Conservation (phyloP, 2,888 invertebrate species). For the Pantelozetes paolii region DNA sequence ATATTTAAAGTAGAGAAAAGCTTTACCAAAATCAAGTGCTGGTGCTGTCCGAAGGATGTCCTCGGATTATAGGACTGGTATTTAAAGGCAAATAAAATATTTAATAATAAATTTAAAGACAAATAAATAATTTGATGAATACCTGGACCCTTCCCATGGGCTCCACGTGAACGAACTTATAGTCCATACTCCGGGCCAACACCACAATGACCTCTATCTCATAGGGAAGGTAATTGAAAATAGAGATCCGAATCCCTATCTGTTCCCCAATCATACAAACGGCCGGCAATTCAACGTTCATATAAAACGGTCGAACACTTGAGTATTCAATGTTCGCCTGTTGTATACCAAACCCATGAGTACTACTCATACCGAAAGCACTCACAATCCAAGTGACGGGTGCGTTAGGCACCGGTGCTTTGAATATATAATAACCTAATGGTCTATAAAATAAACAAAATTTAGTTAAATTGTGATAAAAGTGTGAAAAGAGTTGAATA, state of each 20-base stretch:
- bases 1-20: not conserved
- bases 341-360: conserved; percentile 80
- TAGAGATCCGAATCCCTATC: conserved; percentile 81
- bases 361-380: conserved; percentile 82
- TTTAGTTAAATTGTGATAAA: too few relatives aligned
- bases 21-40: conserved; percentile 79
- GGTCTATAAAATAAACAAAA: conserved; percentile 58
- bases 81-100: not conserved
- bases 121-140: not conserved
- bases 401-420: conserved; percentile 72
- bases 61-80: conserved; percentile 71
- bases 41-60: conserved; percentile 87
- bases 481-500: not conserved
- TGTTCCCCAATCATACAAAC: conserved; percentile 84
- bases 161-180: conserved; percentile 70
- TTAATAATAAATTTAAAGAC: not conserved
- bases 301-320: conserved; percentile 87
- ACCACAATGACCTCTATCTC: conserved; percentile 67
- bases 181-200: conserved; percentile 74
- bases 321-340: conserved; percentile 75
- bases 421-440: conserved; percentile 81
- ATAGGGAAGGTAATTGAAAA: conserved; percentile 87
- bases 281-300: conserved; percentile 85
- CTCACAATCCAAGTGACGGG: conserved; percentile 91
- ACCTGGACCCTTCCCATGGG: conserved; percentile 72